These are phyloP conservation scores for Neosilurus mollespiculum DNA, from an alignment of 2,797 vertebrate species.

Conservation along the genomic window DNA sequence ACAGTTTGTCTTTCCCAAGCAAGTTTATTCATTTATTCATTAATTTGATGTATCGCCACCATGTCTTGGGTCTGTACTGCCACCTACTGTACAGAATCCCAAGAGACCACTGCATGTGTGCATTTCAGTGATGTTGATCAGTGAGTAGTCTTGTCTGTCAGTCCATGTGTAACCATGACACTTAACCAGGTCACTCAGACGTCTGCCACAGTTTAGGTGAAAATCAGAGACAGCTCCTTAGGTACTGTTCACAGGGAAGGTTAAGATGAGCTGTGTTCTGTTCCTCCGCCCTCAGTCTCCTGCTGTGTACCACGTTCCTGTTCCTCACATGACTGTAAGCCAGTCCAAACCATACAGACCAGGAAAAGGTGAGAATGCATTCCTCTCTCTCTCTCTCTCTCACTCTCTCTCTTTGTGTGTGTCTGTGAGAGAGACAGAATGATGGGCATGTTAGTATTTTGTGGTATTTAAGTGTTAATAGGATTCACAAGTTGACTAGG, in stretches of 20 bases:
- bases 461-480: neutral
- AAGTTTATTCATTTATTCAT: neutral
- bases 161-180: neutral
- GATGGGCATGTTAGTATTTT: neutral
- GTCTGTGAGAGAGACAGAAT: neutral
- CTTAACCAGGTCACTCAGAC: neutral
- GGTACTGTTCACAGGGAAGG: neutral
- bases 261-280: slow-evolving; percentile 25
- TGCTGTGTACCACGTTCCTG: slow-evolving; percentile 93
- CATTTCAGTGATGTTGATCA: neutral
- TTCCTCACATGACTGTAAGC: slow-evolving; percentile 96
- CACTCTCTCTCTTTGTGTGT: no score
- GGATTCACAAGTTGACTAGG: neutral
- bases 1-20: neutral
- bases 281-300: slow-evolving; percentile 78
- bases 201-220: neutral
- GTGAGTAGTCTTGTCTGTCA: neutral
- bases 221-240: neutral
- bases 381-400: neutral
- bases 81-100: neutral
- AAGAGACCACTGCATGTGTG: neutral
- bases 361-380: slow-evolving; percentile 96
- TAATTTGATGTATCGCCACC: neutral
- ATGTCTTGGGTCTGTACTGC: neutral
- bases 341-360: slow-evolving; percentile 99